Base-by-base conservation (phyloP, 1,140 invertebrate species). In the Drosophila arawakana region DNA sequence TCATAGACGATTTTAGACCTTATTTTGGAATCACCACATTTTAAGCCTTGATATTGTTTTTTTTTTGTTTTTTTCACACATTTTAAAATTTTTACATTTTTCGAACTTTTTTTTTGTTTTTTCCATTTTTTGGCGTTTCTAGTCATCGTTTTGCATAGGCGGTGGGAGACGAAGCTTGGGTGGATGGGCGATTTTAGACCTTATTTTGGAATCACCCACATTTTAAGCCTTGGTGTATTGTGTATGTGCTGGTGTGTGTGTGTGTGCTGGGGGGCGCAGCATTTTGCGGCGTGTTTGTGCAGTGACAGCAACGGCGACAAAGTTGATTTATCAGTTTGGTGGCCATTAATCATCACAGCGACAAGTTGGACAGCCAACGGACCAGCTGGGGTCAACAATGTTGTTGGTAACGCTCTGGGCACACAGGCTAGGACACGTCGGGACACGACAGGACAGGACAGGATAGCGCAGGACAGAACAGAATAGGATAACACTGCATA, bases 301-400 rank as follows among this genome's bases (percentile, higher is more conserved):
- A 89, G 80, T 89, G 84, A 89, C 84, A 89, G 84, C 84, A 84
- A 89, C 84, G 89, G 84, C 84, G 84, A 89, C 84, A 89, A 89
- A 89, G 84, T 89, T 89, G 84, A 89, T 89, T 89, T 89, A 89
- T 89, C 84, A 89, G 84, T 89, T 89, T 89, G 84, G 80, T 89
- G 84, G 84, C 84, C 84, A 89, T 89, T 89, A 89, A 89, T 89
- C 84, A 89, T 89, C 84, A 65, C 84, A 89, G 84, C 84, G 84
- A 89, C 84, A 89, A 89, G 84, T 89, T 89, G 84, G 84, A 89
- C 84, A 89, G 80, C 84, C 74, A 84, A 77, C 84, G 84, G 84
- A 78, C 83, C 84, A 89, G 80, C 84, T 89, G 84, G 84, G 84
- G 84, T 89, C 84, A 89, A 81, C 69, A 73, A 74, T 78, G 78